Evolutionary conservation across 2,797 vertebrate genomes (phyloP).

Genomic region (Sebastes hubbsi): DNA sequence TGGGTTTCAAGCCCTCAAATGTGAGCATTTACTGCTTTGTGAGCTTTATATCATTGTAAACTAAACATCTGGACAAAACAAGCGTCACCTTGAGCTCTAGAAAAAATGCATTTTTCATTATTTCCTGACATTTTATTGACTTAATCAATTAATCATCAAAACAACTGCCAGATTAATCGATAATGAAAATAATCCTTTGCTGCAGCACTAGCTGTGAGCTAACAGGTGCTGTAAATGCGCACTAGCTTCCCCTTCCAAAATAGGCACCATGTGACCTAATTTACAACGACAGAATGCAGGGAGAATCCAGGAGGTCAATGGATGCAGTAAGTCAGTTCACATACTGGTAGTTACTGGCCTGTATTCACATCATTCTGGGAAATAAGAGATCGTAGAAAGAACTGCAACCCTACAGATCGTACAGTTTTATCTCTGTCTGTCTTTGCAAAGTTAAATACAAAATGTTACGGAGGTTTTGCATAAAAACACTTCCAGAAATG

Average conservation of each 20-base stretch:
- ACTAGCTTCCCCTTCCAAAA: conserved; percentile 44
- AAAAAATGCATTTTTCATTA: background rate
- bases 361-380: background rate
- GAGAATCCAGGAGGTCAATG: conserved; percentile 54
- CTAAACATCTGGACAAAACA: background rate
- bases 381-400: background rate
- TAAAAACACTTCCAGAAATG: background rate
- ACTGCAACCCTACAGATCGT: background rate
- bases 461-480: background rate
- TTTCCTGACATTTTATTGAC: background rate
- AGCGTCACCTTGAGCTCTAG: background rate
- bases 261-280: conserved; percentile 61
- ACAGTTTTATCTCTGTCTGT: background rate
- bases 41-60: background rate
- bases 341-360: background rate
- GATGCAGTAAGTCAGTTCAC: conserved; percentile 8
- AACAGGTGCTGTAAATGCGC: conserved; percentile 52
- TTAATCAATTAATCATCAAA: background rate
- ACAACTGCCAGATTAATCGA: background rate
- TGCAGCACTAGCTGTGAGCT: conserved; percentile 10
- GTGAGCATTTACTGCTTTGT: background rate
- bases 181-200: background rate
- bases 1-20: background rate
- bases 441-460: background rate
- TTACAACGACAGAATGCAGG: conserved; percentile 34